These are phyloP conservation scores for Eugnorisma glareosa DNA, from an alignment of 2,888 invertebrate species.

Conservation along the genomic window DNA sequence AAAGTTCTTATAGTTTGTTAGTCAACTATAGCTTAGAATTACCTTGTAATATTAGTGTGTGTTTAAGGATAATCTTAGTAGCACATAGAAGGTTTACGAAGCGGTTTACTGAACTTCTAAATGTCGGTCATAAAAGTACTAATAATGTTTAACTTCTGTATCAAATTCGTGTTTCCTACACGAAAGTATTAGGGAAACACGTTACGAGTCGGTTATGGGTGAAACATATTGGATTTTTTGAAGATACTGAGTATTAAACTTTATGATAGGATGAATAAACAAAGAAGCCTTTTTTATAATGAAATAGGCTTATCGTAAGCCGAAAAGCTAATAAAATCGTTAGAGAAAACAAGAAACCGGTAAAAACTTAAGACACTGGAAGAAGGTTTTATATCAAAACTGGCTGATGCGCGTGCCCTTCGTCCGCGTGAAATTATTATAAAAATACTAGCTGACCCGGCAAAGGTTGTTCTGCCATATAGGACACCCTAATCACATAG, in stretches of 20 bases:
- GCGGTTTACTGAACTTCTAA: slow-evolving; percentile 40
- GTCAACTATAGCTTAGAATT: slow-evolving; percentile 31
- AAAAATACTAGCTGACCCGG: too few relatives aligned
- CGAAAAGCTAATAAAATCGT: neutral
- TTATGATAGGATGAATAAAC: slow-evolving; percentile 7
- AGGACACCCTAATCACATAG: too few relatives aligned
- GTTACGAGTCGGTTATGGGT: slow-evolving; percentile 5
- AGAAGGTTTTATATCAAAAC: neutral
- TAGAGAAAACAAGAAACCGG: neutral
- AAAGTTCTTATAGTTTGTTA: neutral
- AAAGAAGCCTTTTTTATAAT: neutral
- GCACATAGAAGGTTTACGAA: slow-evolving; percentile 24
- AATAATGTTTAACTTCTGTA: slow-evolving; percentile 54
- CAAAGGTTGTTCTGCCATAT: too few relatives aligned
- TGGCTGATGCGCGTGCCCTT: too few relatives aligned
- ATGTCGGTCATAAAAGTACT: slow-evolving; percentile 49
- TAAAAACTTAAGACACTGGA: neutral
- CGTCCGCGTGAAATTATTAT: too few relatives aligned
- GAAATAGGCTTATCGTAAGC: slow-evolving; percentile 8
- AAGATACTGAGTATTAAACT: slow-evolving; percentile 8
- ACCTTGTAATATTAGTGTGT: slow-evolving; percentile 32
- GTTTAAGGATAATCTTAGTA: slow-evolving; percentile 45
- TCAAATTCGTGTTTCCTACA: slow-evolving; percentile 33
- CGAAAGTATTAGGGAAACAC: slow-evolving; percentile 32
- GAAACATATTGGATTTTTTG: slow-evolving; percentile 46